Base-by-base conservation (phyloP, 2,113 vertebrate genomes). In the Echinops telfairi region DNA sequence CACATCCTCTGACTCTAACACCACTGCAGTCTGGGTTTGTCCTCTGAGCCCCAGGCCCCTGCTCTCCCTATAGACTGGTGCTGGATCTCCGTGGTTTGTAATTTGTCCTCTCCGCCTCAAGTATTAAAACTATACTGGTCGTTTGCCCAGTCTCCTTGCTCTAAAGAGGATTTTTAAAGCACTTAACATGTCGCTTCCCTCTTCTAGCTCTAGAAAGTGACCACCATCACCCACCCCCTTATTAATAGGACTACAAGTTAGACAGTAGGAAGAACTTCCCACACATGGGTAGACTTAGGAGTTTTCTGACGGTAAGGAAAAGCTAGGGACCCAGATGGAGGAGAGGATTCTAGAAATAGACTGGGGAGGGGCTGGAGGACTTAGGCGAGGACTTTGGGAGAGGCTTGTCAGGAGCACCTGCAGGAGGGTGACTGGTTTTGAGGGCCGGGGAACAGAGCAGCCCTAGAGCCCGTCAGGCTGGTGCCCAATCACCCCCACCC, bases 181-280 rank as follows among this genome's bases (percentile, higher is more conserved):
- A 73, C 6, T 27, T 79, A 57, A 33, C 38, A 31, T 38, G 33
- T 64, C 15, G 73, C 29, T 94, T n/a, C 91, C 77, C 23, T 86
- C 47, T 80, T 6, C 8, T 22, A 31, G 71, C 53, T 92, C 43
- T 93, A 77, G 77, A 87, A 94, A 91, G 68, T 33, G n/a, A n/a
- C 16, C 23, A 8, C 23, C 58, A 88, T 88, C n/a, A n/a, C 83
- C 31, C 38, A 77, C 64, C 81, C 89, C 10, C 31, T 93, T 92
- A 80, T 76, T 53, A 60, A 85, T 68, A 88, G 17, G 36, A 86
- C 70, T 94, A 47, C 16, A 88, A 91, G 89, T 89, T 77, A 95
- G 95, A 96, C 83, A 86, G 15, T 29, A 82, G 43, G 85, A 96
- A 95, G 96, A 91, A 96, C 95, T 97, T 95, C 33, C 86, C 62